A percentile compares a stretch with the other conserved stretches of the same genome.
Conservation (phyloP, 2,888 invertebrate species). For the Phymatocera aterrima region DNA sequence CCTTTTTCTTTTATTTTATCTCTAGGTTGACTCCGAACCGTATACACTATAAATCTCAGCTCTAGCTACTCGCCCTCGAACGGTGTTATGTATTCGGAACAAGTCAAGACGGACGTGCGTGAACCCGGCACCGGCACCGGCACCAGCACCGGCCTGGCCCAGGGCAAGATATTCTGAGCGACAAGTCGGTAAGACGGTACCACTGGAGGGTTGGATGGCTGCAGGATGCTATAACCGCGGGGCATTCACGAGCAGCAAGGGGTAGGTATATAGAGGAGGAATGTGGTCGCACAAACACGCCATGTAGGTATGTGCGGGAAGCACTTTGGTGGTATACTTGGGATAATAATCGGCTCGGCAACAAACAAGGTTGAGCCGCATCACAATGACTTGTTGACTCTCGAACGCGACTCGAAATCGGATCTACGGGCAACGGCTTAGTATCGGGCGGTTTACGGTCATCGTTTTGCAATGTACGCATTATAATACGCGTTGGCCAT, state of each 20-base stretch:
- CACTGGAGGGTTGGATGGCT: slow-evolving; percentile 8
- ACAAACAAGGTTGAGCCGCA: slow-evolving; percentile 39
- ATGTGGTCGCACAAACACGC: slow-evolving; percentile 43
- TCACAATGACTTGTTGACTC: slow-evolving; percentile 42
- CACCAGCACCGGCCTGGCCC: slow-evolving; percentile 19
- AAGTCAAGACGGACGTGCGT: slow-evolving; percentile 48
- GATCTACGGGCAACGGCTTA: not conserved
- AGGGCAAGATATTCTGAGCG: slow-evolving; percentile 31
- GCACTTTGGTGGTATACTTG: slow-evolving; percentile 49
- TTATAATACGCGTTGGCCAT: not conserved
- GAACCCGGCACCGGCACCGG: not conserved
- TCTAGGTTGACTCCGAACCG: slow-evolving; percentile 50
- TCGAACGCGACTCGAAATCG: slow-evolving; percentile 16
- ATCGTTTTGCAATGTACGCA: not conserved
- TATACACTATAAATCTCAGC: slow-evolving; percentile 59
- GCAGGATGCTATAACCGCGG: slow-evolving; percentile 1
- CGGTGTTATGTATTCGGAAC: slow-evolving; percentile 61
- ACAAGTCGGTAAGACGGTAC: slow-evolving; percentile 10
- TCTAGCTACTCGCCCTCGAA: slow-evolving; percentile 44
- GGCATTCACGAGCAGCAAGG: slow-evolving; percentile 6
- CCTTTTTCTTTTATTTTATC: slow-evolving; percentile 54
- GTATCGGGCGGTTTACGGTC: not conserved
- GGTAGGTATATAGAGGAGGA: not conserved
- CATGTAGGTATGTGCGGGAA: slow-evolving; percentile 45
- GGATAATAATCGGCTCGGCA: slow-evolving; percentile 57